Conservation (phyloP, 2,113 vertebrate genomes). For the Psephotus haematonotus region DNA sequence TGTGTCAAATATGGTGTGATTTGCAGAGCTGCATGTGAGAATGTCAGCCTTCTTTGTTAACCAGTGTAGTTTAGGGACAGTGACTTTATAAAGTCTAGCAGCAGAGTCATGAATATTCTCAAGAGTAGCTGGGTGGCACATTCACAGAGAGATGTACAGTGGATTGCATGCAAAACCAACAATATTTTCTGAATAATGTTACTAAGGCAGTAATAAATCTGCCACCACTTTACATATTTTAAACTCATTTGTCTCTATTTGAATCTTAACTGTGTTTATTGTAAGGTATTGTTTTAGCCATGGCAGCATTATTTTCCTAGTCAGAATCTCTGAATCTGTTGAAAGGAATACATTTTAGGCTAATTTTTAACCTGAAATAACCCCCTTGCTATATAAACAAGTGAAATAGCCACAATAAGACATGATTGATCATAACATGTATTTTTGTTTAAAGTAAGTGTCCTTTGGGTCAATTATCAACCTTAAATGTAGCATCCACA, state of each 20-base stretch:
- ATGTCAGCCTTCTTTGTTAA: constrained; percentile 22
- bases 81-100: constrained; percentile 34
- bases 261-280: neutral
- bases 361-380: constrained; percentile 18
- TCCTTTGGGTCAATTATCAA: constrained; percentile 9
- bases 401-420: neutral
- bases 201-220: constrained; percentile 27
- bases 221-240: constrained; percentile 27
- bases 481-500: constrained; percentile 21
- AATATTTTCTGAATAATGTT: constrained; percentile 10
- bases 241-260: constrained; percentile 18
- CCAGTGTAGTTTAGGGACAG: neutral
- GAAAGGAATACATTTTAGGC: neutral
- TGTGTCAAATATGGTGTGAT: neutral
- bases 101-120: neutral
- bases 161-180: neutral
- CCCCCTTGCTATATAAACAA: neutral
- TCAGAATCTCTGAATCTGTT: neutral
- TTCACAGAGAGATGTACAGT: constrained; percentile 6
- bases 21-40: neutral
- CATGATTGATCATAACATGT: neutral
- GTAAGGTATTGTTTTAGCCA: neutral
- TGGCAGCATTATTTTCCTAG: neutral
- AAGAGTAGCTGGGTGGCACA: neutral
- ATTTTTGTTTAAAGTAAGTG: constrained; percentile 30